Evolutionary conservation across 2,888 invertebrate species (phyloP).

Genomic region (Lepetodrilus schrolli): DNA sequence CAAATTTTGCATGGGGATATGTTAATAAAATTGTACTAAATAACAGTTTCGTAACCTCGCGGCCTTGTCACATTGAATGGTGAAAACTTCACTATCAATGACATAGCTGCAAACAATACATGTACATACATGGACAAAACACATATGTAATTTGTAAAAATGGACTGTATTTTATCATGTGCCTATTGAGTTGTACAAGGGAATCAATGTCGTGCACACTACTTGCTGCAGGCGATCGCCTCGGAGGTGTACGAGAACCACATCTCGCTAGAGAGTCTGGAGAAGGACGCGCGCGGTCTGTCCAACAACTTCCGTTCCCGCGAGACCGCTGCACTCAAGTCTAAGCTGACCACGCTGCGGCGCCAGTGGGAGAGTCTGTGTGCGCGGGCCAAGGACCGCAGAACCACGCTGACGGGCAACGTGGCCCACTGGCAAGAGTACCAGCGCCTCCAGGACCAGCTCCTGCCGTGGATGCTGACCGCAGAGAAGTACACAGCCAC

Average conservation of each 20-base stretch:
- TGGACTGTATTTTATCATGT: too few species aligned
- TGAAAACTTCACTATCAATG: too few species aligned
- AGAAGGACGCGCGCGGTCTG: conserved; percentile 85
- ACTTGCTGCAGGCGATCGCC: conserved; percentile 80
- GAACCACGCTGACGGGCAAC: conserved; percentile 84
- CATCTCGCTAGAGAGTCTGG: conserved; percentile 83
- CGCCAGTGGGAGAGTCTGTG: conserved; percentile 86
- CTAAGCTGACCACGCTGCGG: conserved; percentile 85
- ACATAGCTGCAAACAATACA: too few species aligned
- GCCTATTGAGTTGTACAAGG: too few species aligned
- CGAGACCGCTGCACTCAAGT: conserved; percentile 84
- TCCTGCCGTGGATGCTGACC: conserved; percentile 91
- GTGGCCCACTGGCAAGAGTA: conserved; percentile 89
- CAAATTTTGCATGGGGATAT: too few species aligned
- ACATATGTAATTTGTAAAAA: too few species aligned
- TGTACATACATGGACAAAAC: too few species aligned
- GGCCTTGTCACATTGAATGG: too few species aligned
- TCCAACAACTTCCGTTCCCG: conserved; percentile 77
- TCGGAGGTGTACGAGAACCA: conserved; percentile 86
- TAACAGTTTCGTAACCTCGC: too few species aligned
- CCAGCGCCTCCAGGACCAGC: conserved; percentile 83
- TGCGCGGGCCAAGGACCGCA: conserved; percentile 85
- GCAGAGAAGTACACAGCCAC: conserved; percentile 87
- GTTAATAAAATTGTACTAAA: too few species aligned
- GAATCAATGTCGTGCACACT: too few species aligned